Percentiles rank a stretch among this genome's conserved stretches.
These are phyloP conservation scores for Etheostoma spectabile DNA, from an alignment of 2,113 vertebrate species.

Conservation along the genomic window DNA sequence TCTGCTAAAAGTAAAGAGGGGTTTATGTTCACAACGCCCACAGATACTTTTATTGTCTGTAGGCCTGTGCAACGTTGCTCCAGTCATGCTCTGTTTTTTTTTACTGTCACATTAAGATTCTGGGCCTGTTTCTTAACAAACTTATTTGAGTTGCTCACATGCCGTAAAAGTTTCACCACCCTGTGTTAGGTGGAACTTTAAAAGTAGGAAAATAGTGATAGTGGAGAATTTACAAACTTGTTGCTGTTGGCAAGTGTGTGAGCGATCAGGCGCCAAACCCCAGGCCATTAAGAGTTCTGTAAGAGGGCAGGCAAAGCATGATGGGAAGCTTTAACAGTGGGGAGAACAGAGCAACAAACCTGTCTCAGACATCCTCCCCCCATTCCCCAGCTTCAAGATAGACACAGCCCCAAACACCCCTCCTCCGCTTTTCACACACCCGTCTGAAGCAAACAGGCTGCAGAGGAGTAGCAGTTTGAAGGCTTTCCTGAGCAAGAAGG, in stretches of 20 bases:
- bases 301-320: slow-evolving; percentile 74
- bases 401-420: slow-evolving; percentile 70
- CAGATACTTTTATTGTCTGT: slow-evolving; percentile 60
- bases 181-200: slow-evolving; percentile 42
- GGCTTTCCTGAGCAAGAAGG: slow-evolving; percentile 50
- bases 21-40: slow-evolving; percentile 52
- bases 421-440: slow-evolving; percentile 79
- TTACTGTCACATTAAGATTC: slow-evolving; percentile 55
- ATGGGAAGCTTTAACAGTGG: slow-evolving; percentile 74
- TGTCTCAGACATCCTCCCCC: slow-evolving; percentile 57
- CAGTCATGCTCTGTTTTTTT: slow-evolving; percentile 34
- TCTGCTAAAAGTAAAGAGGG: slow-evolving; percentile 45
- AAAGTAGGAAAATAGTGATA: slow-evolving; percentile 52
- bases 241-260: slow-evolving; percentile 75
- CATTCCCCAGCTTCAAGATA: slow-evolving; percentile 37
- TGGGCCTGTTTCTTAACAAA: slow-evolving; percentile 19
- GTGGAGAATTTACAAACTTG: slow-evolving; percentile 48
- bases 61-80: slow-evolving; percentile 26
- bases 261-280: slow-evolving; percentile 67
- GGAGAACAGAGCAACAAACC: slow-evolving; percentile 66
- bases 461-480: slow-evolving; percentile 55
- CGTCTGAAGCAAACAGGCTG: slow-evolving; percentile 66
- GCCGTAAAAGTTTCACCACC: slow-evolving; percentile 24
- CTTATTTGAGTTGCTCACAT: slow-evolving; percentile 33
- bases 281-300: slow-evolving; percentile 74